Evolutionary conservation across 2,888 invertebrate genomes (phyloP).

Genomic region (Zygothrica quintamaculata): DNA sequence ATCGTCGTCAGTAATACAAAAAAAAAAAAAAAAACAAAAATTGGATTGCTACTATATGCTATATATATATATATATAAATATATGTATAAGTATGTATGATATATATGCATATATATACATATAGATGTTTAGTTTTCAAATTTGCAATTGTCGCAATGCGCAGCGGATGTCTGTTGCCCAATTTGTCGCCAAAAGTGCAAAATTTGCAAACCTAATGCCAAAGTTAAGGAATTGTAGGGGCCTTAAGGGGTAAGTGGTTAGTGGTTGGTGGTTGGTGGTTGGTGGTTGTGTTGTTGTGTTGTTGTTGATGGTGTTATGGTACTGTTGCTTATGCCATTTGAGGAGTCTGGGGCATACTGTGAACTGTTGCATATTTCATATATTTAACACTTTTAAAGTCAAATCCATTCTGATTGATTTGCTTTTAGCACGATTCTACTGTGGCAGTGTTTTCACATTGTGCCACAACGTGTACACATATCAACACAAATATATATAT

Average conservation of each 20-base stretch:
- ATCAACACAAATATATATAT: too few species aligned
- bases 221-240: background rate
- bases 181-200: conserved; percentile 72
- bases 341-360: conserved; percentile 27
- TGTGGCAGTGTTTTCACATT: conserved; percentile 26
- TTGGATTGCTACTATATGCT: conserved; percentile 18
- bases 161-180: conserved; percentile 69
- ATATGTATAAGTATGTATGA: conserved; percentile 3
- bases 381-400: conserved; percentile 44
- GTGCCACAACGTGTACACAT: conserved; percentile 31
- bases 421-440: conserved; percentile 17
- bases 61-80: conserved; percentile 1
- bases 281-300: conserved; percentile 8
- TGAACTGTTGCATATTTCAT: conserved; percentile 67
- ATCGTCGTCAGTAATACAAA: conserved; percentile 15
- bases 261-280: background rate
- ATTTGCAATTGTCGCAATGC: conserved; percentile 34
- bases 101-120: conserved; percentile 2
- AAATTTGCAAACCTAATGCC: conserved; percentile 67
- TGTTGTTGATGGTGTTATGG: too few species aligned
- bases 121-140: conserved; percentile 37
- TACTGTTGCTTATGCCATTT: too few species aligned
- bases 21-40: too few species aligned
- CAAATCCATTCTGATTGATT: conserved; percentile 47
- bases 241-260: background rate